phyloP scores from a whole-genome alignment of 2,797 vertebrate species.

The Neosilurus hyrtlii region DNA sequence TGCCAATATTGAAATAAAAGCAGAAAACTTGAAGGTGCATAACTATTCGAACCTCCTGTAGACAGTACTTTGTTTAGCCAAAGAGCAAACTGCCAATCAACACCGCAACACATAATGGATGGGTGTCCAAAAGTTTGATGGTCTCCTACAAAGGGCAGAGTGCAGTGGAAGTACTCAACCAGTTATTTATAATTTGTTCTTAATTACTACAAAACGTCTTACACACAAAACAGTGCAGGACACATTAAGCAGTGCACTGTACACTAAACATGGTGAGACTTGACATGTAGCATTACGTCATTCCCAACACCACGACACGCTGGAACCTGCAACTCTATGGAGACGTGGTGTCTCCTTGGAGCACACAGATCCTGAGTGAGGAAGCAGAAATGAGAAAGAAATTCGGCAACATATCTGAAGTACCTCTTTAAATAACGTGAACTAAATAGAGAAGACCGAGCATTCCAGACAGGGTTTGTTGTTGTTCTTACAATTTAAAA shows the following conservation, averaged over 20 bases:
- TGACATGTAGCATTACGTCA: background rate
- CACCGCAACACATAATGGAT: no score
- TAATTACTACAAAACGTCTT: background rate
- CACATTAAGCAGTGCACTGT: background rate
- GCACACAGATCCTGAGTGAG: background rate
- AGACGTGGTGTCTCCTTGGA: background rate
- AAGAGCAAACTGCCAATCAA: no score
- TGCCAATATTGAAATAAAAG: no score
- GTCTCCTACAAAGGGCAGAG: background rate
- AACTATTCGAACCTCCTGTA: no score
- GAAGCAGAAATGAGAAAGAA: slow-evolving; percentile 11
- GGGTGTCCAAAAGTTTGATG: background rate
- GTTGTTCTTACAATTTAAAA: background rate
- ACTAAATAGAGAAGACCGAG: background rate
- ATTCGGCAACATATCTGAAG: background rate
- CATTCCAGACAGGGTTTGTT: background rate
- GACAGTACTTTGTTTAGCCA: no score
- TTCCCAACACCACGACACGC: background rate
- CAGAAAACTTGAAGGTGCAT: no score
- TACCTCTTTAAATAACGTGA: background rate
- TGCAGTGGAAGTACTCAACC: background rate
- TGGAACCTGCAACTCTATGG: slow-evolving; percentile 14
- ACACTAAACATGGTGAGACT: background rate
- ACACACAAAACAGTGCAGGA: background rate
- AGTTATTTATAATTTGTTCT: background rate